A percentile compares a stretch with the other conserved stretches of the same genome.
Evolutionary conservation across 2,113 vertebrate genomes (phyloP).

Genomic region (Electrona antarctica): DNA sequence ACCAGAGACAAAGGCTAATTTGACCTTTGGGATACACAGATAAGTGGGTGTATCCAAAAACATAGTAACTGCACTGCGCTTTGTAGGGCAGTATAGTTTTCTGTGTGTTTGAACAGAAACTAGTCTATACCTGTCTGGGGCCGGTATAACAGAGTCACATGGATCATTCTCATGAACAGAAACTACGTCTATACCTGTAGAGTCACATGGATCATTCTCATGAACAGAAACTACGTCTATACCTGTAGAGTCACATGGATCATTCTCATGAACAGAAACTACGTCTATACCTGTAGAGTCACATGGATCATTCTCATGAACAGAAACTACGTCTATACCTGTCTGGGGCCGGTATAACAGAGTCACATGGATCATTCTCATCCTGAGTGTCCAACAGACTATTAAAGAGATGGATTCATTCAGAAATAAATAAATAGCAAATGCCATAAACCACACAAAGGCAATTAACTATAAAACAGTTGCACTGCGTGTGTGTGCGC

Average conservation of each 20-base stretch:
- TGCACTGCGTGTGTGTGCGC: no score
- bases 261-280: background rate
- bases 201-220: background rate
- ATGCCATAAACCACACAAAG: no score
- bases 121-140: background rate
- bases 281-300: background rate
- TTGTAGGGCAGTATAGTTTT: no score
- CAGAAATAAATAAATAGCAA: no score
- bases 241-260: background rate
- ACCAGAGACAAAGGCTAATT: no score
- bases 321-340: background rate
- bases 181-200: background rate
- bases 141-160: background rate
- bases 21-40: no score
- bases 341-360: background rate
- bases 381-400: constrained; percentile 1
- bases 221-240: background rate
- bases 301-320: background rate
- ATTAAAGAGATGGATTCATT: background rate
- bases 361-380: background rate
- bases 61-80: no score
- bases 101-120: no score
- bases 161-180: background rate
- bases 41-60: no score
- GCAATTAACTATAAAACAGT: no score